These are phyloP conservation scores for Oscarella lobularis DNA, from an alignment of 37 sponge, comb jelly and placozoan species.

Conservation along the genomic window DNA sequence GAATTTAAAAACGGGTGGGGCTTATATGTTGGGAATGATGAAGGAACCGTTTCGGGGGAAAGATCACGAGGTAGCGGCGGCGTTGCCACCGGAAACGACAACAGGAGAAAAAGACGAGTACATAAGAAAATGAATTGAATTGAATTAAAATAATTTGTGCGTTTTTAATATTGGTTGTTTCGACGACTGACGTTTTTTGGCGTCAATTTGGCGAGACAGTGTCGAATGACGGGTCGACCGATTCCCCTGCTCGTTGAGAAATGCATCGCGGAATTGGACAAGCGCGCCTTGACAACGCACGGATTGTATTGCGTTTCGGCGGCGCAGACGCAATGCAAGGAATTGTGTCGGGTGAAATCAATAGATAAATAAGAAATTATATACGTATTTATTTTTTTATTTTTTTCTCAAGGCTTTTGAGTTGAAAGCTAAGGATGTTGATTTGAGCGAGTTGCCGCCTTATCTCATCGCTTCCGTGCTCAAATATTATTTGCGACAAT, in stretches of 20 bases:
- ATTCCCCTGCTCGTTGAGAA: background rate
- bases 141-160: too few relatives aligned
- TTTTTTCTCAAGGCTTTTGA: too few relatives aligned
- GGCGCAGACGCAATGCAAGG: background rate
- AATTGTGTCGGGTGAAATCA: background rate
- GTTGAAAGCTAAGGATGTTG: background rate
- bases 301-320: background rate
- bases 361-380: too few relatives aligned
- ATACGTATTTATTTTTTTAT: background rate
- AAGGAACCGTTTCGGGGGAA: too few relatives aligned
- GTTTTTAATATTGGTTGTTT: background rate
- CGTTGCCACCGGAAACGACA: too few relatives aligned
- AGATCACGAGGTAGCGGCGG: too few relatives aligned
- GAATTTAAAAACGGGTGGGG: too few relatives aligned
- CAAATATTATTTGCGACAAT: background rate
- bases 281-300: background rate
- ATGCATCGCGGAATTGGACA: background rate
- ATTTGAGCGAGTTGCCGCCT: background rate
- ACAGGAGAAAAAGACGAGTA: too few relatives aligned
- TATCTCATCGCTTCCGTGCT: background rate
- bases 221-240: background rate
- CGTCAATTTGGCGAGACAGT: background rate
- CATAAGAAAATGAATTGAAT: too few relatives aligned
- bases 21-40: too few relatives aligned
- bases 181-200: constrained; percentile 1